These are phyloP conservation scores for Siderastrea radians DNA, from an alignment of 92 coral and sea anemone genomes.

Conservation along the genomic window DNA sequence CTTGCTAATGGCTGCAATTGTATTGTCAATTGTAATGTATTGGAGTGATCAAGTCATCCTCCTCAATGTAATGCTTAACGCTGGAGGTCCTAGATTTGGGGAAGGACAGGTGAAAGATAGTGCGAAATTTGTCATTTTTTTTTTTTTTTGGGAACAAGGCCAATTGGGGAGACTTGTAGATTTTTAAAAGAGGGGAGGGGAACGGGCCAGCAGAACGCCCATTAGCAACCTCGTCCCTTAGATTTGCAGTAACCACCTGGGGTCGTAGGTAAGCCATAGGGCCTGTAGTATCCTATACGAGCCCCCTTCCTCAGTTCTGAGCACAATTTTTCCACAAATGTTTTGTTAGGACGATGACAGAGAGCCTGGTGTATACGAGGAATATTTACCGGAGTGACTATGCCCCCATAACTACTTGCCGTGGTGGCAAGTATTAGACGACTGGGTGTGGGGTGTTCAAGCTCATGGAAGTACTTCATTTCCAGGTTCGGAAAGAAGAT, in stretches of 20 bases:
- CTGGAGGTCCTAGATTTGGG: constrained; percentile 45
- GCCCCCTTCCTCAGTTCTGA: not conserved
- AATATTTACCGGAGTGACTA: not conserved
- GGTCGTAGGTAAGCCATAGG: constrained; percentile 37
- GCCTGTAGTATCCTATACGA: constrained; percentile 21
- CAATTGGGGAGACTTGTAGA: too few species aligned
- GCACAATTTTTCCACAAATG: constrained; percentile 6
- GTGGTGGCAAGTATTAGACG: not conserved
- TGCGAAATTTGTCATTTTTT: constrained; percentile 53
- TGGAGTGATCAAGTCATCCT: too few species aligned
- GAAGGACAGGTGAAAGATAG: not conserved
- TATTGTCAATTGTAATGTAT: too few species aligned
- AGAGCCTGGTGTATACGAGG: constrained; percentile 12
- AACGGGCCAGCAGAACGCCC: constrained; percentile 57
- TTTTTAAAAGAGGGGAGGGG: constrained; percentile 43
- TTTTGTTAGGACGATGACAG: constrained; percentile 17
- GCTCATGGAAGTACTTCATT: not conserved
- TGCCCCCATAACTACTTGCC: constrained; percentile 8
- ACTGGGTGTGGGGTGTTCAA: not conserved
- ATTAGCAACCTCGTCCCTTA: constrained; percentile 29
- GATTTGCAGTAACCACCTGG: constrained; percentile 30
- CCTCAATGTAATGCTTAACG: too few species aligned
- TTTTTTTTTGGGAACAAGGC: constrained; percentile 1
- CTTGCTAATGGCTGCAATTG: not conserved
- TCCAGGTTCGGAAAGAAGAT: not conserved